Evolutionary conservation across 2,797 vertebrate genomes (phyloP).

Genomic region (Lacerta bilineata): DNA sequence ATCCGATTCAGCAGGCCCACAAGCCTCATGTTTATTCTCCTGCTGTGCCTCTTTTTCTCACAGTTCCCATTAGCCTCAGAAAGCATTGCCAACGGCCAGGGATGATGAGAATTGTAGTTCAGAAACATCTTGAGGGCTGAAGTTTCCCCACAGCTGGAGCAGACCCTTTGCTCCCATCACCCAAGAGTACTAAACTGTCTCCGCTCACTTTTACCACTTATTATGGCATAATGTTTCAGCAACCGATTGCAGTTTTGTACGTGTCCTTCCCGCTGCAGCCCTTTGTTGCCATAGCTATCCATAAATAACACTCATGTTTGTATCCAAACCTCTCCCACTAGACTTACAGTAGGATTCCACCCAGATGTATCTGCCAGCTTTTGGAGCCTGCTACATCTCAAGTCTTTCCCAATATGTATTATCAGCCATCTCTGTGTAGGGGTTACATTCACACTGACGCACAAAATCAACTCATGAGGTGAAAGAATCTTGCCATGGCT

Average conservation of each 20-base stretch:
- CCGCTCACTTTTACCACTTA: background rate
- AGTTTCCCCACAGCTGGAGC: no score
- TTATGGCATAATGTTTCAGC: background rate
- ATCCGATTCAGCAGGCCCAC: no score
- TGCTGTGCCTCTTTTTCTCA: no score
- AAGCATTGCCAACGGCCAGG: no score
- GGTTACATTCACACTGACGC: background rate
- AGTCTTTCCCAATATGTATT: background rate
- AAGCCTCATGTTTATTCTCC: no score
- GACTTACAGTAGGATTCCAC: constrained; percentile 20
- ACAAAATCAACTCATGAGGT: background rate
- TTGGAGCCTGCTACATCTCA: background rate
- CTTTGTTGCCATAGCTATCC: constrained; percentile 22
- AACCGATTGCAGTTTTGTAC: background rate
- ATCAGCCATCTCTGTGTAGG: background rate
- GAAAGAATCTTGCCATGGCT: background rate
- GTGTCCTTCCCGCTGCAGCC: no score
- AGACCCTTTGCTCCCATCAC: background rate
- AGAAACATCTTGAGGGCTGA: no score
- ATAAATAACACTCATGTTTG: background rate
- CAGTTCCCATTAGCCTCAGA: no score
- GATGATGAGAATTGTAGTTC: no score
- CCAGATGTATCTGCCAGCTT: background rate
- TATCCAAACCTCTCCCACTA: background rate
- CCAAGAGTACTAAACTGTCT: background rate